A percentile compares a stretch with the other conserved stretches of the same genome.
Conservation (phyloP, 1,140 invertebrate species). For the Lordiphosa clarofinis region DNA sequence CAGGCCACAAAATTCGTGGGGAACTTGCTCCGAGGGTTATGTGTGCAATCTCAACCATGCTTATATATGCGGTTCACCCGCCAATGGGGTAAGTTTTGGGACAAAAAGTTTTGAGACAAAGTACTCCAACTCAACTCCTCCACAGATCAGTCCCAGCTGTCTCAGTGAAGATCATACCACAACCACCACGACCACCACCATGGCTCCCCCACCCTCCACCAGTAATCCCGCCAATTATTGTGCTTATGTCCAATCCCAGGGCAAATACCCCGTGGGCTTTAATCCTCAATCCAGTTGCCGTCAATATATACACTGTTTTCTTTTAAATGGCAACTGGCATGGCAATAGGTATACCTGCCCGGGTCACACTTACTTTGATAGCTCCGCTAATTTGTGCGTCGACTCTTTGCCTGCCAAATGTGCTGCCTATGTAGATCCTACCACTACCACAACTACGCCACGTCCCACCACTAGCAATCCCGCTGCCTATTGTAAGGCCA, state of each 20-base stretch:
- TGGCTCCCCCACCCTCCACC: constrained; percentile 19
- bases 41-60: constrained; percentile 52
- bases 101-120: neutral
- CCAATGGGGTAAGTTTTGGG: constrained; percentile 36
- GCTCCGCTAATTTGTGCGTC: constrained; percentile 19
- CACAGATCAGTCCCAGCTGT: constrained; percentile 46
- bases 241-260: constrained; percentile 35
- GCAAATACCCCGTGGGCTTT: constrained; percentile 45
- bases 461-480: constrained; percentile 39
- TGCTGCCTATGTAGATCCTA: constrained; percentile 7
- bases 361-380: constrained; percentile 40
- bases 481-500: constrained; percentile 38
- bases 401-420: constrained; percentile 19
- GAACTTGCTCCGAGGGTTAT: constrained; percentile 45
- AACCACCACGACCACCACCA: constrained; percentile 24
- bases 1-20: constrained; percentile 27
- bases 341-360: constrained; percentile 56
- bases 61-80: constrained; percentile 50
- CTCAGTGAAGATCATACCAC: constrained; percentile 41
- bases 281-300: constrained; percentile 46
- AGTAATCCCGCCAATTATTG: constrained; percentile 46
- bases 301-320: constrained; percentile 60
- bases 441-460: constrained; percentile 21
- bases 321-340: constrained; percentile 34
- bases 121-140: neutral